Conservation (phyloP, 1,140 invertebrate species). For the Akabosia matsudoensis region DNA sequence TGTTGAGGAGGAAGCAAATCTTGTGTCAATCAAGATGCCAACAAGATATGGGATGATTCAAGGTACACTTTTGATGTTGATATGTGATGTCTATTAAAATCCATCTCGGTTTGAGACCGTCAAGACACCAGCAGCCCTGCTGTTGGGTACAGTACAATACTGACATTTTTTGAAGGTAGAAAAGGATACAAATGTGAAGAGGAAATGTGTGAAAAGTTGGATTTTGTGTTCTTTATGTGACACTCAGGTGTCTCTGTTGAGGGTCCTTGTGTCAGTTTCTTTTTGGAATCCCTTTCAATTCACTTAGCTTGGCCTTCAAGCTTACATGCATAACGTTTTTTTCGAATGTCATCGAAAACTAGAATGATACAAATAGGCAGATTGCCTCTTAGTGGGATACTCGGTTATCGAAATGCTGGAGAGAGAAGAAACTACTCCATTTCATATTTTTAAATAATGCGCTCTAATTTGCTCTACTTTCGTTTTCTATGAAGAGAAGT, state of each 20-base stretch:
- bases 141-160: background rate
- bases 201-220: conserved; percentile 12
- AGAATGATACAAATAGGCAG: no score
- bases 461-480: no score
- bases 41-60: background rate
- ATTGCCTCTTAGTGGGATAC: no score
- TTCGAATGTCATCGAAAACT: no score
- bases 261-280: background rate
- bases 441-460: no score
- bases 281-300: background rate
- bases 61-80: background rate
- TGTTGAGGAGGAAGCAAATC: conserved; percentile 12
- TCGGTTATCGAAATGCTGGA: no score
- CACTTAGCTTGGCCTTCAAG: no score
- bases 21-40: conserved; percentile 22
- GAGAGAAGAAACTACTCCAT: no score
- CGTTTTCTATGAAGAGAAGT: no score
- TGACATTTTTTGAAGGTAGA: background rate
- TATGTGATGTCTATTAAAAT: conserved; percentile 1
- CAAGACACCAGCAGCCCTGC: background rate
- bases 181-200: background rate
- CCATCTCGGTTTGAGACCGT: background rate
- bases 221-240: background rate
- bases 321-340: no score
- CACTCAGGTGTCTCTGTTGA: conserved; percentile 9